These are phyloP conservation scores for Dynastes grantii DNA, from an alignment of 2,888 invertebrate species.

Conservation along the genomic window DNA sequence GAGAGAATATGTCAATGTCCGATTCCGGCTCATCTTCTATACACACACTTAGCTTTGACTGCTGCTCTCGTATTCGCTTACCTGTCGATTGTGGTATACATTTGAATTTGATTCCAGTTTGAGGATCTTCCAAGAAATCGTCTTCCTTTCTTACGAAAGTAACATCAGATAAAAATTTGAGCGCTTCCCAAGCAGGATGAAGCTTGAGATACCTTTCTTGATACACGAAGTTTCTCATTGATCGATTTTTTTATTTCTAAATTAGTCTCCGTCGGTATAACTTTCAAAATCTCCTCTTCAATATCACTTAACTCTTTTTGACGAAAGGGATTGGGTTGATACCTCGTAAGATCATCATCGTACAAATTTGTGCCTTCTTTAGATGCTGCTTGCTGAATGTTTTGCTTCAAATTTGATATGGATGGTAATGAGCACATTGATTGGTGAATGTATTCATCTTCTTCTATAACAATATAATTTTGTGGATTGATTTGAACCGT, in stretches of 20 bases:
- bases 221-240: conserved; percentile 46
- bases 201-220: not conserved
- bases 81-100: conserved; percentile 37
- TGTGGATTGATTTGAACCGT: conserved; percentile 23
- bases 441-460: conserved; percentile 11
- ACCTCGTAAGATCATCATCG: conserved; percentile 7
- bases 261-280: conserved; percentile 50
- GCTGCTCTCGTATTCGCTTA: conserved; percentile 47
- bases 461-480: conserved; percentile 29
- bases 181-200: conserved; percentile 21
- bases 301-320: conserved; percentile 40
- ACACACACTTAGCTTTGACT: conserved; percentile 50
- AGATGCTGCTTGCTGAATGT: conserved; percentile 16
- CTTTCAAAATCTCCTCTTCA: conserved; percentile 51
- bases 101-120: conserved; percentile 52
- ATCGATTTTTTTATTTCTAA: conserved; percentile 50
- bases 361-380: conserved; percentile 5
- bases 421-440: conserved; percentile 21
- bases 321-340: conserved; percentile 5
- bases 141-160: conserved; percentile 48
- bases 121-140: conserved; percentile 51
- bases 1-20: conserved; percentile 44
- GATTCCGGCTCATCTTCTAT: conserved; percentile 52
- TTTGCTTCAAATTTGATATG: conserved; percentile 19
- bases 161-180: no score